These are phyloP conservation scores for Pachymerium ferrugineum DNA, from an alignment of 2,888 invertebrate species.

Conservation along the genomic window DNA sequence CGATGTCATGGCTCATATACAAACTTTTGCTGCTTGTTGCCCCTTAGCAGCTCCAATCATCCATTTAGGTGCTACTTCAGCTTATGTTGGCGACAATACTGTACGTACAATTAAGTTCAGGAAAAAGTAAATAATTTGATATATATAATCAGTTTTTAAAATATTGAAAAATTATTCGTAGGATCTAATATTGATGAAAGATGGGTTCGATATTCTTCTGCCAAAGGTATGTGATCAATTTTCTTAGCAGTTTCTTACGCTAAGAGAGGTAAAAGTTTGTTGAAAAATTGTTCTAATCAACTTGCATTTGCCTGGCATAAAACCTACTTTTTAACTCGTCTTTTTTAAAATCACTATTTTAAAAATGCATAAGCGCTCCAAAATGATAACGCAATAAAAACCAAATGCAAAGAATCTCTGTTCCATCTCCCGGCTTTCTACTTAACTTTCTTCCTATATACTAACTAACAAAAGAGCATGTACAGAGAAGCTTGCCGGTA, in stretches of 20 bases:
- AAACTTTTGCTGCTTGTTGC: slow-evolving; percentile 82
- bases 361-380: neutral
- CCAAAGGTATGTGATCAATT: slow-evolving; percentile 62
- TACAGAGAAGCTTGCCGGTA: too few species aligned
- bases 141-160: too few species aligned
- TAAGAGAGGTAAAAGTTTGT: neutral
- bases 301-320: neutral
- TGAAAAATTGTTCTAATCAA: slow-evolving; percentile 8
- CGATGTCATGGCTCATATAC: slow-evolving; percentile 99
- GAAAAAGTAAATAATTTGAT: too few species aligned
- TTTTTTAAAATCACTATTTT: slow-evolving; percentile 8
- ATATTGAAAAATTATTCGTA: slow-evolving; percentile 44
- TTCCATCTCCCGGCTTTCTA: neutral
- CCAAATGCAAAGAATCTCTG: neutral
- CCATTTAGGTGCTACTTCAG: slow-evolving; percentile 95
- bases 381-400: slow-evolving; percentile 13
- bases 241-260: too few species aligned
- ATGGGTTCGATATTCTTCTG: slow-evolving; percentile 78
- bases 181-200: slow-evolving; percentile 81
- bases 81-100: slow-evolving; percentile 95
- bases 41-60: slow-evolving; percentile 92
- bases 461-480: too few species aligned
- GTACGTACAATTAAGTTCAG: too few species aligned
- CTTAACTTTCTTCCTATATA: neutral
- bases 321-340: slow-evolving; percentile 8